Conservation (phyloP, 2,113 vertebrate species). For the Bothrops jararaca region DNA sequence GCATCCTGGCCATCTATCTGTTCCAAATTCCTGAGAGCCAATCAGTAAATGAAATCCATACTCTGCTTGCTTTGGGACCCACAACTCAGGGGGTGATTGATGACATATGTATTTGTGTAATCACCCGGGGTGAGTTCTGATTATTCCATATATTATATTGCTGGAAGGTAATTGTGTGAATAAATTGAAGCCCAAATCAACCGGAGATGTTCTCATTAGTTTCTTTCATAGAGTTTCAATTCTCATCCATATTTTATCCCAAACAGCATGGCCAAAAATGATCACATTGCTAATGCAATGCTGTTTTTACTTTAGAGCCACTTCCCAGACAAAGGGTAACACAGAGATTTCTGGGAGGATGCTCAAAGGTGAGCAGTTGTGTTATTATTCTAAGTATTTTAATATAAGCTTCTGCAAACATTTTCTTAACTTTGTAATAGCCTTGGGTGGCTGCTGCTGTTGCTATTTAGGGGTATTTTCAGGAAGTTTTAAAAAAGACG, state of each 20-base stretch:
- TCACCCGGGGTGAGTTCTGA: slow-evolving; percentile 52
- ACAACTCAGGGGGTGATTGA: slow-evolving; percentile 26
- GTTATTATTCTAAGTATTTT: neutral
- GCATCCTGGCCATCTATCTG: slow-evolving; percentile 52
- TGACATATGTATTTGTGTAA: slow-evolving; percentile 60
- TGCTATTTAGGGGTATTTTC: neutral
- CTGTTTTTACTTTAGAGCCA: slow-evolving; percentile 41
- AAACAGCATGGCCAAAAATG: slow-evolving; percentile 53
- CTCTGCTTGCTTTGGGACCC: slow-evolving; percentile 44
- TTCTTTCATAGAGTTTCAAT: slow-evolving; percentile 50
- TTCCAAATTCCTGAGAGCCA: slow-evolving; percentile 51
- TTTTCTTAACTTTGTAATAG: neutral
- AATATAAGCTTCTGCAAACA: neutral
- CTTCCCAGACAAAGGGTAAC: slow-evolving; percentile 32
- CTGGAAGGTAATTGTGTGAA: slow-evolving; percentile 50
- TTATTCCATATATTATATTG: slow-evolving; percentile 53
- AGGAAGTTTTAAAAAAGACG: neutral
- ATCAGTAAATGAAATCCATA: slow-evolving; percentile 56
- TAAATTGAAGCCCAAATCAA: slow-evolving; percentile 60
- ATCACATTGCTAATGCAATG: slow-evolving; percentile 26
- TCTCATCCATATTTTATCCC: slow-evolving; percentile 54
- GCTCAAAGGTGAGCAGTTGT: slow-evolving; percentile 2
- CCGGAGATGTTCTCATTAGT: slow-evolving; percentile 47
- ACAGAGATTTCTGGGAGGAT: neutral
- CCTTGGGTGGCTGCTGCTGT: neutral